Evolutionary conservation across 2,888 invertebrate genomes (phyloP), one percentile per base, ranked within the genome.

Genomic region (Drosophila rellima): DNA sequence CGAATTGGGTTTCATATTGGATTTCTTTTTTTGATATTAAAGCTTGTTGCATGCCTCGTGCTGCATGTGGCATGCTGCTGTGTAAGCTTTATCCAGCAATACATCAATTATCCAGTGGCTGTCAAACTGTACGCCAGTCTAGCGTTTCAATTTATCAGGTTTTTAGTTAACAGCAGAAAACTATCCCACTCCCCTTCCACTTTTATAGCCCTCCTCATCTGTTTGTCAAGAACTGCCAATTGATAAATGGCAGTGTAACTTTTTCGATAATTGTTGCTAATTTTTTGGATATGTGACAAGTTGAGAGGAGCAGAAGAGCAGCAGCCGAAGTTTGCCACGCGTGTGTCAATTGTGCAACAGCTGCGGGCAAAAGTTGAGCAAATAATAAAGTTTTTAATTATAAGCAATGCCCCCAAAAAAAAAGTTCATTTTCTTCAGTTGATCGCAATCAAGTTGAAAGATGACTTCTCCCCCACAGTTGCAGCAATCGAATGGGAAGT

Each of bases 331-430:
- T 51, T 65, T 69, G 62, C 47, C 39, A 65, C 60, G 70, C 59
- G 67, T 73, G 68, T 83, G 77, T 79, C 82, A 77, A 82, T 84
- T 79, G 84, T 76, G 80, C 88, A 87, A 69, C 88, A 83, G 88
- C 89, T 85, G 82, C 82, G 56, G 79, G 89, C 85, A 69, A 78
- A 89, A 84, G 64, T 89, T 69, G 68, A 81, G 59, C 89, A 89
- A 89, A 88, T 82, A 89, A 88, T 84, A 89, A 85, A 85, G 86
- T 85, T 89, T 77, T 74, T 88, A 85, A 89, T 88, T 89, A 89
- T 85, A 88, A 88, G 77, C 76, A 75, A 71, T 72, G 82, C 54
- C 45, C 45, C 23, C n/a, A 17, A 11, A 23, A 44, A 50, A 55
- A 72, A 83, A 83, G 76, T 81, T 83, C 47, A 68, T 39, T 62